Percentiles rank a stretch among this genome's conserved stretches.
Evolutionary conservation across 1,140 invertebrate genomes (phyloP).

Genomic region (Zaprionus inermis): DNA sequence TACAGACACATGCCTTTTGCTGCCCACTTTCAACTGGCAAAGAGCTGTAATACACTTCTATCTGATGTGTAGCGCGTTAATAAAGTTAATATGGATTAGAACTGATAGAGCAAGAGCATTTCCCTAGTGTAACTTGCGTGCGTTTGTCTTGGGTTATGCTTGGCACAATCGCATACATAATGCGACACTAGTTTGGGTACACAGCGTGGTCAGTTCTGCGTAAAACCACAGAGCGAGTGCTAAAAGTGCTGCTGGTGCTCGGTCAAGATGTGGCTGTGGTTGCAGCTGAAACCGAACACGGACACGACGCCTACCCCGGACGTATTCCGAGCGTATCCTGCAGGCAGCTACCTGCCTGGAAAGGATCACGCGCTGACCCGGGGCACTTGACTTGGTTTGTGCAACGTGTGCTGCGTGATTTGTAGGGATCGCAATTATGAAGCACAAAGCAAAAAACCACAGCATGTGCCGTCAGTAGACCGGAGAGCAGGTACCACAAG

Average conservation of each 20-base stretch:
- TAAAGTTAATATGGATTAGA: no score
- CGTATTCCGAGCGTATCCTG: conserved; percentile 36
- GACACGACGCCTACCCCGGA: conserved; percentile 31
- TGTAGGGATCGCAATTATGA: conserved; percentile 66
- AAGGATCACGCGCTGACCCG: conserved; percentile 7
- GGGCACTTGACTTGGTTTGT: conserved; percentile 62
- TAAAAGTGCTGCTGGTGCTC: conserved; percentile 54
- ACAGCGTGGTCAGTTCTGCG: neutral
- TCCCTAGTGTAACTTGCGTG: neutral
- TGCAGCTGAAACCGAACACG: conserved; percentile 57
- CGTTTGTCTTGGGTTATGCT: neutral
- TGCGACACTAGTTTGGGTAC: neutral
- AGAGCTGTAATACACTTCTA: no score
- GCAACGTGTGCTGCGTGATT: conserved; percentile 57
- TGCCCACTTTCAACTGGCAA: no score
- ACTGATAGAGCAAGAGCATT: neutral
- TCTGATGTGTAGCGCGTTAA: no score
- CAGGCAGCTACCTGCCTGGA: conserved; percentile 43
- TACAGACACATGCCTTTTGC: no score
- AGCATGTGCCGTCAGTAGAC: conserved; percentile 57
- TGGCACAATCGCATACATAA: neutral
- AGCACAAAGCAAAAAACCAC: conserved; percentile 58
- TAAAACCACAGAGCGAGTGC: conserved; percentile 69
- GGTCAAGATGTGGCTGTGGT: conserved; percentile 32
- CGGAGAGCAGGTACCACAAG: conserved; percentile 41